These are phyloP conservation scores for Coregonus clupeaformis DNA, from an alignment of 2,113 vertebrate species.

Conservation along the genomic window DNA sequence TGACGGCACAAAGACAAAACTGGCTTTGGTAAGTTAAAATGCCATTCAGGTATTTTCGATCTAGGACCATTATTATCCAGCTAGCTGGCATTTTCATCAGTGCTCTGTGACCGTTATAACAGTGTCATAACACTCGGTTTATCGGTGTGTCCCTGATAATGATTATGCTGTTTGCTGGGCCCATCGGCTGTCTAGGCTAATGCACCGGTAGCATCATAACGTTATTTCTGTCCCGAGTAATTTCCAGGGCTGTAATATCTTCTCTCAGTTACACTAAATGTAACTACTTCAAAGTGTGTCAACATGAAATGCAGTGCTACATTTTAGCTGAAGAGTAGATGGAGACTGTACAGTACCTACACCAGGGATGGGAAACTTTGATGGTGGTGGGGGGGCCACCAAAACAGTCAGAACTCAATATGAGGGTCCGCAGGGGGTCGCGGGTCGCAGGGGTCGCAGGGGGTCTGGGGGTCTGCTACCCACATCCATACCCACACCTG, in stretches of 20 bases:
- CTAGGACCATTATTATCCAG: background rate
- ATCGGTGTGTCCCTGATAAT: background rate
- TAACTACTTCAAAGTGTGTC: too few species aligned
- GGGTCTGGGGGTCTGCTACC: too few species aligned
- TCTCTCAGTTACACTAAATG: background rate
- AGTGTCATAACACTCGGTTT: background rate
- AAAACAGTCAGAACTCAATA: too few species aligned
- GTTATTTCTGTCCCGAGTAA: background rate
- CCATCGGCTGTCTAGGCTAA: too few species aligned
- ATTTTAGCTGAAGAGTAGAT: too few species aligned
- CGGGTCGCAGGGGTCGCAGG: too few species aligned
- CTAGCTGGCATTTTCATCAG: background rate
- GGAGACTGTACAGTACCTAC: too few species aligned
- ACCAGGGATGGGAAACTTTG: too few species aligned
- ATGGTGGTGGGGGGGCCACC: too few species aligned
- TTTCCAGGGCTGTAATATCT: background rate
- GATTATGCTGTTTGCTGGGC: background rate
- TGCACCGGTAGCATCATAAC: background rate
- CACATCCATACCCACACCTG: too few species aligned
- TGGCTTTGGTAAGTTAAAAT: background rate
- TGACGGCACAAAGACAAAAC: background rate
- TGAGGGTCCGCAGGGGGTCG: too few species aligned
- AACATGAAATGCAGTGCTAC: too few species aligned
- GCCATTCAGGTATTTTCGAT: background rate
- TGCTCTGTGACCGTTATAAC: background rate